Evolutionary conservation across 2,113 vertebrate species (phyloP), one percentile per base, ranked within the genome.

Genomic region (Apus apus): DNA sequence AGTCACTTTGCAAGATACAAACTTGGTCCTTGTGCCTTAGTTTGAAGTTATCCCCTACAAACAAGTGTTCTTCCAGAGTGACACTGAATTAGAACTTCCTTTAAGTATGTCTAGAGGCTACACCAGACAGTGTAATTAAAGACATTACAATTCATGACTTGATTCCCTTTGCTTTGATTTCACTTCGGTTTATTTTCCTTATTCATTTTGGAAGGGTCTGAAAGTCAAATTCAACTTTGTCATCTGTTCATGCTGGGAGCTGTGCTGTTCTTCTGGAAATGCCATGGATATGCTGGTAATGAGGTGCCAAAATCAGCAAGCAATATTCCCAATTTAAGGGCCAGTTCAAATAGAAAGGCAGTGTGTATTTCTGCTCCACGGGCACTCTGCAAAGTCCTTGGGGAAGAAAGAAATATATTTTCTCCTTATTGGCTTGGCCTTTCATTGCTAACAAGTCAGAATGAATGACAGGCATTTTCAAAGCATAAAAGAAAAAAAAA

Each of bases 221-320:
- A 75, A 92, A 97, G 76, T 87, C 80, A 75, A 90, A 93, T 85
- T 89, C 71, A 84, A 3, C 79, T 84, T 72, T 90, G 73, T 95
- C 80, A 76, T 84, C 87, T 93, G 83, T 65, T 92, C 73, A 81
- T 27, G 83, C 86, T 97, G 86, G 25, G 57, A 93, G 57, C 65
- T 89, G 57, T 9, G 16, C 86, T 94, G 57, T 61, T 96, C 82
- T 91, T 87, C 79, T 92, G 90, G 70, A 95, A 94, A 81, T 21
- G 79, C 48, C 75, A 83, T 26, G 53, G 56, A 88, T 84, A 53
- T 89, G 73, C 68, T 92, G 50, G 62, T 62, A 94, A 92, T 36
- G 70, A 93, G 66, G 83, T 70, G 70, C 90, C 86, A 90, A 90
- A 95, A 92, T 54, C 80, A 94, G 83, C 92, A 95, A 87, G 88